Evolutionary conservation across 2,113 vertebrate species (phyloP).

Genomic region (Lampris megalopsis): DNA sequence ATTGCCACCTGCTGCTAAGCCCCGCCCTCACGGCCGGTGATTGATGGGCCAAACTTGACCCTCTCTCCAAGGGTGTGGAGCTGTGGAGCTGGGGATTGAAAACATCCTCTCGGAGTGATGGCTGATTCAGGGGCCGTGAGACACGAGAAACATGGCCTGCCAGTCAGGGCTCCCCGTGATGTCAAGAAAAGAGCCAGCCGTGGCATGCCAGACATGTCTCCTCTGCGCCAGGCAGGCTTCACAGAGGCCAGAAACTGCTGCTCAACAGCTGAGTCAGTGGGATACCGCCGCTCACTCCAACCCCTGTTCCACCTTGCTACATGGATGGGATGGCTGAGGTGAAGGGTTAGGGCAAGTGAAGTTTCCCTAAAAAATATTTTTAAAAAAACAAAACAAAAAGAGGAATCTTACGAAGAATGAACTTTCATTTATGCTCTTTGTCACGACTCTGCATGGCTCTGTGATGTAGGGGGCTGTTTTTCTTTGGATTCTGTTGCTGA

Average conservation of each 20-base stretch:
- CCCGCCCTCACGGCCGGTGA: constrained; percentile 82
- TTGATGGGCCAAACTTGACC: constrained; percentile 87
- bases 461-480: too few species aligned
- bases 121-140: constrained; percentile 80
- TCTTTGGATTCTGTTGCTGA: too few species aligned
- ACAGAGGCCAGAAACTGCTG: constrained; percentile 69
- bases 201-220: constrained; percentile 81
- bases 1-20: constrained; percentile 81
- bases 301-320: constrained; percentile 75
- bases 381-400: too few species aligned
- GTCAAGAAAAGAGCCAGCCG: constrained; percentile 77
- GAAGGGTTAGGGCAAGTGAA: too few species aligned
- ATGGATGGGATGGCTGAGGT: too few species aligned
- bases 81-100: constrained; percentile 80
- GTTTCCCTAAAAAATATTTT: too few species aligned
- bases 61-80: constrained; percentile 63
- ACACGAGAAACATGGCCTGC: constrained; percentile 79
- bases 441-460: too few species aligned
- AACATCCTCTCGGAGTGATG: constrained; percentile 83
- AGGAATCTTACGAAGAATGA: too few species aligned
- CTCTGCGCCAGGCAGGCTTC: constrained; percentile 78
- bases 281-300: constrained; percentile 76
- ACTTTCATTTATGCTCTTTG: too few species aligned
- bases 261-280: constrained; percentile 55
- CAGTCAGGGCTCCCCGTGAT: constrained; percentile 78